phyloP scores from a whole-genome alignment of 2,113 vertebrate species.

The Ornithorhynchus anatinus region DNA sequence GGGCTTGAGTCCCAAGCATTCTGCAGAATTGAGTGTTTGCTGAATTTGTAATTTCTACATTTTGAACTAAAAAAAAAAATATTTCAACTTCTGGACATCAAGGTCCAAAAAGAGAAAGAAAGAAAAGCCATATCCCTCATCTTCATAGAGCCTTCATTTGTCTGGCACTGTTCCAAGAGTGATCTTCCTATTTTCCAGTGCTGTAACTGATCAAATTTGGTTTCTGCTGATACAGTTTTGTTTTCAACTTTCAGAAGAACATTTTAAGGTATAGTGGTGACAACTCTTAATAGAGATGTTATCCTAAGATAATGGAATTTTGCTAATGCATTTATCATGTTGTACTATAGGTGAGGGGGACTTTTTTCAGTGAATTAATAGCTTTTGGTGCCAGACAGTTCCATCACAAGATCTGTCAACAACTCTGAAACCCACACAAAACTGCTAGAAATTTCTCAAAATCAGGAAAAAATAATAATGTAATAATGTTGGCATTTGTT shows the following conservation, averaged over 20 bases:
- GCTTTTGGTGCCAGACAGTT: not conserved
- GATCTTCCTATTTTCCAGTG: not conserved
- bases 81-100: too few relatives aligned
- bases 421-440: not conserved
- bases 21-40: too few relatives aligned
- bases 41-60: too few relatives aligned
- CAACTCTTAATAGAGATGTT: not conserved
- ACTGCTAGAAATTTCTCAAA: not conserved
- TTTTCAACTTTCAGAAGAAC: not conserved
- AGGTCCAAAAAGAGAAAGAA: too few relatives aligned
- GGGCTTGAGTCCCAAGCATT: too few relatives aligned
- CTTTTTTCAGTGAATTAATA: constrained; percentile 25
- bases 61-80: too few relatives aligned
- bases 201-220: not conserved
- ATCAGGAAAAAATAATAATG: too few relatives aligned
- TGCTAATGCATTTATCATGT: constrained; percentile 26
- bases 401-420: not conserved
- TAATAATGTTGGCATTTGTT: too few relatives aligned
- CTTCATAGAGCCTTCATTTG: not conserved
- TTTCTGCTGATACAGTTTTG: not conserved
- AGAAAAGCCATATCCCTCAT: fast-evolving
- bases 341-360: constrained; percentile 10
- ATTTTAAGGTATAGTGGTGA: constrained; percentile 1
- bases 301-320: not conserved
- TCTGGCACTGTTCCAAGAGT: not conserved